Evolutionary conservation across 2,797 vertebrate genomes (phyloP).

Genomic region (Alauda arvensis): DNA sequence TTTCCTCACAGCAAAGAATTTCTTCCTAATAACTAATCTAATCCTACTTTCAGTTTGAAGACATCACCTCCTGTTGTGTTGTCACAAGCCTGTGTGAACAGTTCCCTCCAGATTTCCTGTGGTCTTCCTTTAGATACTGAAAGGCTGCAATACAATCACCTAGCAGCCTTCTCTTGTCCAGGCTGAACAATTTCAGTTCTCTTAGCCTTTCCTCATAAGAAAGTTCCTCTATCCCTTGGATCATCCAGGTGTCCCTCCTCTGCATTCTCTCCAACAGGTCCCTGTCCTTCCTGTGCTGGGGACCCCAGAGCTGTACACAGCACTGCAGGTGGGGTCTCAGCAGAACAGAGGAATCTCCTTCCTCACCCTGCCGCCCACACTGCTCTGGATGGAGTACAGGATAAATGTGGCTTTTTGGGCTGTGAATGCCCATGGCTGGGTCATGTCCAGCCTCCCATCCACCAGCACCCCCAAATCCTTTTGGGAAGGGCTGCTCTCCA

Average conservation of each 20-base stretch:
- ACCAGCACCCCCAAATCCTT: background rate
- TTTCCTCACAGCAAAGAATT: background rate
- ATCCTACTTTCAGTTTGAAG: background rate
- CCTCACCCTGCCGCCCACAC: accelerated
- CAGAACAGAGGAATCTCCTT: background rate
- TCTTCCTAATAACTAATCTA: accelerated
- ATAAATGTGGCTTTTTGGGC: background rate
- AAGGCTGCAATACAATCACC: background rate
- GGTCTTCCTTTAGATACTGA: background rate
- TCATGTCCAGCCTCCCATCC: background rate
- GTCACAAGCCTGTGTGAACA: background rate
- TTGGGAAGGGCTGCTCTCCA: background rate
- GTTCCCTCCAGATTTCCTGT: background rate
- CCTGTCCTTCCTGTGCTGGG: background rate
- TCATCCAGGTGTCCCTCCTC: background rate
- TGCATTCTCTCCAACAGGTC: background rate
- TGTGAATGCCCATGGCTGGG: background rate
- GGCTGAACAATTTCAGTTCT: background rate
- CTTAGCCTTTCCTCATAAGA: background rate
- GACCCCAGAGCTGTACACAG: background rate
- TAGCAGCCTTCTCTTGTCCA: background rate
- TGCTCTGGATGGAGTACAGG: background rate
- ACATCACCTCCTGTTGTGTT: background rate
- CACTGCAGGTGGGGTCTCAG: background rate
- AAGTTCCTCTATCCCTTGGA: background rate